These are phyloP conservation scores for Noctuana brunneofusca DNA, from an alignment of 2,888 invertebrate species.

Conservation along the genomic window DNA sequence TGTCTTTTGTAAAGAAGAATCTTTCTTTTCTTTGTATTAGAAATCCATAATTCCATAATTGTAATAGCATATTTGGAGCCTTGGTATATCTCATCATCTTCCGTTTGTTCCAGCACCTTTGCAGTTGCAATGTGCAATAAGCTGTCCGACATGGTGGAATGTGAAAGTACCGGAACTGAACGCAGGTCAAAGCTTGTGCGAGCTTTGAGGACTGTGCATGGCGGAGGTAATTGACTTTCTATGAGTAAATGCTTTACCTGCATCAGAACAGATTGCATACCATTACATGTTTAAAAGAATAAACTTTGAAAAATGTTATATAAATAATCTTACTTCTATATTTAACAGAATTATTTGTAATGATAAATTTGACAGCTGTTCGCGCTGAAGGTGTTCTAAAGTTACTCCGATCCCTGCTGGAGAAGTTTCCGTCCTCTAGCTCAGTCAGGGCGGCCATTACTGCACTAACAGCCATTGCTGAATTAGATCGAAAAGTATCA, in stretches of 20 bases:
- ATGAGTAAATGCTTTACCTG: background rate
- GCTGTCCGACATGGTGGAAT: constrained; percentile 97
- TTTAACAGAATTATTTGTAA: too few species aligned
- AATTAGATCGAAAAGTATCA: too few species aligned
- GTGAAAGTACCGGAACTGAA: constrained; percentile 95
- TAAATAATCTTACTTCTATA: too few species aligned
- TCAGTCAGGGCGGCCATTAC: constrained; percentile 88
- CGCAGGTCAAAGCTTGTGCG: constrained; percentile 95
- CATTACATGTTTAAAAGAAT: too few species aligned
- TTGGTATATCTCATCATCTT: too few species aligned
- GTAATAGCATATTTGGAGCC: too few species aligned
- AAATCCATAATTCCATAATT: too few species aligned
- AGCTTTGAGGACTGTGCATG: constrained; percentile 96
- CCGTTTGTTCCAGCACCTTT: constrained; percentile 88
- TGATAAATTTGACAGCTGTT: constrained; percentile 85
- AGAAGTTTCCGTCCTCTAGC: constrained; percentile 72
- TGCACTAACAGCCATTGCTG: constrained; percentile 93
- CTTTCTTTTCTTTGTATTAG: too few species aligned
- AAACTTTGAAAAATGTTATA: too few species aligned
- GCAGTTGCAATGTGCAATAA: constrained; percentile 97
- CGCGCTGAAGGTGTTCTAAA: constrained; percentile 85
- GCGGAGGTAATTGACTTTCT: constrained; percentile 76
- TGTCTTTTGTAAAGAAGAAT: too few species aligned
- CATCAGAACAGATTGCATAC: background rate
- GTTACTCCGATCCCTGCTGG: constrained; percentile 66